Evolutionary conservation across 37 sponge, comb jelly and placozoan genomes (phyloP).

Genomic region (Mnemiopsis leidyi): DNA sequence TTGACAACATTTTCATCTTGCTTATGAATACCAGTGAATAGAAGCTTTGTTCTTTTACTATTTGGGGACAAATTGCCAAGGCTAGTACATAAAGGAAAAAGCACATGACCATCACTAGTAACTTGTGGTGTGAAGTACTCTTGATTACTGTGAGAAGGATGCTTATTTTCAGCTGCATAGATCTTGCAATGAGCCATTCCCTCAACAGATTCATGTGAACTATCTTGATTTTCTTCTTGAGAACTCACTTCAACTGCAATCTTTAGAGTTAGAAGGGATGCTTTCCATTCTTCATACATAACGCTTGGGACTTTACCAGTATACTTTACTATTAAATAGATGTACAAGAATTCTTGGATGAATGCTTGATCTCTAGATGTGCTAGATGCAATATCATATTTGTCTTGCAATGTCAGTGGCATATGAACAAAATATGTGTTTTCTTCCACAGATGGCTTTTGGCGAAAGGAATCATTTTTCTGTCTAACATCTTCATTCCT

Average conservation of each 20-base stretch:
- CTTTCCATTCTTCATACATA: slow-evolving; percentile 61
- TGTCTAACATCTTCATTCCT: background rate
- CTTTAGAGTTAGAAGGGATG: background rate
- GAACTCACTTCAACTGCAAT: slow-evolving; percentile 61
- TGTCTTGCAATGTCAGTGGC: slow-evolving; percentile 50
- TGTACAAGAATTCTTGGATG: slow-evolving; percentile 52
- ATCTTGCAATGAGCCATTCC: slow-evolving; percentile 37
- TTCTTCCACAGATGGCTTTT: slow-evolving; percentile 1
- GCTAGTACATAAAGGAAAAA: slow-evolving; percentile 57
- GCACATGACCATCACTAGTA: slow-evolving; percentile 53
- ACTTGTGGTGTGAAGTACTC: slow-evolving; percentile 47
- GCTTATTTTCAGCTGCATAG: slow-evolving; percentile 43
- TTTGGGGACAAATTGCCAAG: slow-evolving; percentile 39
- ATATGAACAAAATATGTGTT: slow-evolving; percentile 33
- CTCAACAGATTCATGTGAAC: background rate
- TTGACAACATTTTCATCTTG: slow-evolving; percentile 4
- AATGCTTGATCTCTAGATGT: slow-evolving; percentile 55
- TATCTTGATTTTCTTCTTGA: slow-evolving; percentile 31
- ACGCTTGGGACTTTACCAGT: background rate
- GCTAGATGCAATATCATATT: slow-evolving; percentile 43
- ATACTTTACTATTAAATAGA: slow-evolving; percentile 50
- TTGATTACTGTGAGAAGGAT: slow-evolving; percentile 14
- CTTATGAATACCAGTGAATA: slow-evolving; percentile 45
- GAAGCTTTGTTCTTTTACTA: slow-evolving; percentile 30
- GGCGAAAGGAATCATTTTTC: background rate